phyloP scores from a whole-genome alignment of 2,113 vertebrate genomes.

The Callocephalon fimbriatum region DNA sequence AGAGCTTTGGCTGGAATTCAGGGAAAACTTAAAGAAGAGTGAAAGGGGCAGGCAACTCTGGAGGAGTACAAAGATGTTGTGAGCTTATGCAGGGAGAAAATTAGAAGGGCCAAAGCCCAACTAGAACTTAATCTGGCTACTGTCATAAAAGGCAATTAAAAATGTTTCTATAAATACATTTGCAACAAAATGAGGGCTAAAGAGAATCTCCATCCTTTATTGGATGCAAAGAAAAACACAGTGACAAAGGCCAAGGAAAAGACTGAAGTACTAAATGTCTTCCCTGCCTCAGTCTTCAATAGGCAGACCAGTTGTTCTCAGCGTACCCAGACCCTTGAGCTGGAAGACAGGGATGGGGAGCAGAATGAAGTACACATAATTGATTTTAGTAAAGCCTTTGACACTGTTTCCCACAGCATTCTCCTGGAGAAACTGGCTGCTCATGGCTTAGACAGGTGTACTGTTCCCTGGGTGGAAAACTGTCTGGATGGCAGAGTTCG shows the following conservation, averaged over 20 bases:
- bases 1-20: background rate
- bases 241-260: background rate
- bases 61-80: background rate
- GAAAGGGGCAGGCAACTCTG: background rate
- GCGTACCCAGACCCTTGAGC: background rate
- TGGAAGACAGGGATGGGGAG: background rate
- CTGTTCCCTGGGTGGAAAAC: background rate
- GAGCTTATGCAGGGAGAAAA: background rate
- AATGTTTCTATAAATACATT: background rate
- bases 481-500: background rate
- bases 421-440: background rate
- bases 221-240: background rate
- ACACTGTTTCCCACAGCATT: background rate
- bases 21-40: background rate
- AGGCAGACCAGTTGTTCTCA: background rate
- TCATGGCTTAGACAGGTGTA: background rate
- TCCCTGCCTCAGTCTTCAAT: background rate
- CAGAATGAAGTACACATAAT: background rate
- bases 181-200: background rate
- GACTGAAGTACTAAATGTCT: background rate
- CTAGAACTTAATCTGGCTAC: background rate
- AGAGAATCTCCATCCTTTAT: background rate
- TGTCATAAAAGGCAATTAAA: background rate
- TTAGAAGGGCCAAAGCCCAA: background rate
- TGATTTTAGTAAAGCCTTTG: background rate